Percentiles rank a stretch among this genome's conserved stretches.
These are phyloP conservation scores for Lacerta agilis DNA, from an alignment of 2,797 vertebrate genomes.

Conservation along the genomic window DNA sequence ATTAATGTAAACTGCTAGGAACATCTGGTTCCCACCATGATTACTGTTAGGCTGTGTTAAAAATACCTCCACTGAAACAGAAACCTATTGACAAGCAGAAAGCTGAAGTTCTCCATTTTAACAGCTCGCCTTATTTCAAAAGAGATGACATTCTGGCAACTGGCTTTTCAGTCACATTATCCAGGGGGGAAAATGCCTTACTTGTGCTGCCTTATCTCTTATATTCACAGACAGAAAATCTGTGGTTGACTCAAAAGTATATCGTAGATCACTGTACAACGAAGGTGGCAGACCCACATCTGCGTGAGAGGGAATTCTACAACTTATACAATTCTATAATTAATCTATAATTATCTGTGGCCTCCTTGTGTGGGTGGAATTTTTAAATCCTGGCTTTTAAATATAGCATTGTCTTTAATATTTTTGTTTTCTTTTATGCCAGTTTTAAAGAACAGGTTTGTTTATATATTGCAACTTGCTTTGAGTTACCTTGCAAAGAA, in stretches of 20 bases:
- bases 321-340: too few relatives aligned
- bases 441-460: too few relatives aligned
- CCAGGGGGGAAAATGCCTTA: not conserved
- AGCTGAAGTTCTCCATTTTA: not conserved
- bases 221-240: not conserved
- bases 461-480: too few relatives aligned
- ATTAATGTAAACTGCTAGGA: constrained; percentile 57
- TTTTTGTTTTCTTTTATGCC: too few relatives aligned
- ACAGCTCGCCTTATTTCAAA: not conserved
- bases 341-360: too few relatives aligned
- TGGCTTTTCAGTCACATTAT: not conserved
- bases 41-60: constrained; percentile 31
- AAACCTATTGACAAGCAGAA: constrained; percentile 23
- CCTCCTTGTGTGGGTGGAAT: too few relatives aligned
- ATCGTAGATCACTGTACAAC: too few relatives aligned
- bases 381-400: too few relatives aligned
- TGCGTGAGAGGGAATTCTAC: too few relatives aligned
- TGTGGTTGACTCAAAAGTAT: not conserved
- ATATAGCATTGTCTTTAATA: too few relatives aligned
- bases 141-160: not conserved
- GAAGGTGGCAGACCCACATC: too few relatives aligned
- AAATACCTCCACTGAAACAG: constrained; percentile 37
- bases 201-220: constrained; percentile 6
- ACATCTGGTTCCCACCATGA: constrained; percentile 42
- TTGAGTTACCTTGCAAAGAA: too few relatives aligned